These are phyloP conservation scores for Ennomos fuscantarius DNA, from an alignment of 2,888 invertebrate species.

Conservation along the genomic window DNA sequence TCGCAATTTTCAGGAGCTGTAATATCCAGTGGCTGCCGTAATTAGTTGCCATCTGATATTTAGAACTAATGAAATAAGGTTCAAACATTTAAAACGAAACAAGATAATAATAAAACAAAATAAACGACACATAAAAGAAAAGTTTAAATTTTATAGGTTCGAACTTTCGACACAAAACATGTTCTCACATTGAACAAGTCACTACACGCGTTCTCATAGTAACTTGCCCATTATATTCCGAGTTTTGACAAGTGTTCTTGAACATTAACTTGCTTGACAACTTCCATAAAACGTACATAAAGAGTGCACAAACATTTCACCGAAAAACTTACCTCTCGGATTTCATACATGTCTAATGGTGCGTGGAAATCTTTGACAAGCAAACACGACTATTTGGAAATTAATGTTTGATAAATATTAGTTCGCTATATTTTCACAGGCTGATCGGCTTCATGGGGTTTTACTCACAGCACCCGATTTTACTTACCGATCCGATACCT, in stretches of 20 bases:
- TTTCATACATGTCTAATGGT: constrained; percentile 58
- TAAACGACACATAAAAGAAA: neutral
- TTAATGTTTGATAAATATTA: constrained; percentile 52
- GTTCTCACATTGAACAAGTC: constrained; percentile 28
- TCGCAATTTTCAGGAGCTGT: constrained; percentile 45
- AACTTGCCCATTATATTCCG: constrained; percentile 37
- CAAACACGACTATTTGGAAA: constrained; percentile 49
- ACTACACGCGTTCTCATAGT: constrained; percentile 33
- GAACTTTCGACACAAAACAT: constrained; percentile 18
- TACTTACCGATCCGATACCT: constrained; percentile 6
- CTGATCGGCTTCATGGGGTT: constrained; percentile 34
- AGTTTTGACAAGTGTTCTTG: constrained; percentile 42
- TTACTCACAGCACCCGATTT: constrained; percentile 1
- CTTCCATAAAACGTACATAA: constrained; percentile 42
- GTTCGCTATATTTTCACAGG: constrained; percentile 35
- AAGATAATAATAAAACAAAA: neutral
- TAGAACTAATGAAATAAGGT: neutral
- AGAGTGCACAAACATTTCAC: constrained; percentile 49
- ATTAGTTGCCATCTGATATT: constrained; percentile 1
- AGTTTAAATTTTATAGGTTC: constrained; percentile 13
- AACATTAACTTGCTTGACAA: constrained; percentile 45
- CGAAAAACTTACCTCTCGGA: constrained; percentile 43
- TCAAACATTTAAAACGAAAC: neutral
- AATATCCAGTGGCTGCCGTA: constrained; percentile 44
- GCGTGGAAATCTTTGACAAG: constrained; percentile 51